Conservation (phyloP, 1,140 invertebrate genomes). For the Nomia melanderi region DNA sequence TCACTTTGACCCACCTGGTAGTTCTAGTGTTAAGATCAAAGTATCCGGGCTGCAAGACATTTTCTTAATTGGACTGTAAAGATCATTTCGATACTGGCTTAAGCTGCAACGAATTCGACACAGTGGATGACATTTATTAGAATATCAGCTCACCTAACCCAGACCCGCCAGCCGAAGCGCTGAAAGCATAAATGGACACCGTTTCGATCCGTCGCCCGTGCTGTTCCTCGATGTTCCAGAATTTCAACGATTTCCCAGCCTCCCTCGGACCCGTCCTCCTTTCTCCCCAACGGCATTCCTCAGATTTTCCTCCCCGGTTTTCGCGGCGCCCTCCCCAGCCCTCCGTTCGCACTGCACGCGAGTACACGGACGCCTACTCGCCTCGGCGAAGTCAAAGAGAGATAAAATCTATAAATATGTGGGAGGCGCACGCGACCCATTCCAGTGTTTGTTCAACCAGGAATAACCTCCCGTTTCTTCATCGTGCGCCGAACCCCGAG, state of each 20-base stretch:
- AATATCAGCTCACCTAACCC: too few species aligned
- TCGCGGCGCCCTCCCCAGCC: constrained; percentile 16
- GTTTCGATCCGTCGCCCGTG: too few species aligned
- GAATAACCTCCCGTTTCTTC: constrained; percentile 80
- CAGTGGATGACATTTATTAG: too few species aligned
- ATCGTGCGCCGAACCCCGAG: constrained; percentile 69
- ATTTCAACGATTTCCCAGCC: background rate
- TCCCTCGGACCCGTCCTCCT: background rate
- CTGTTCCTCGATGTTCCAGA: background rate
- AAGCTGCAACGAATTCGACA: too few species aligned
- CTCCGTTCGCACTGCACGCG: constrained; percentile 53
- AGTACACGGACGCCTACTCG: constrained; percentile 66
- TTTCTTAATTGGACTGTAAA: too few species aligned
- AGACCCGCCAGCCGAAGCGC: too few species aligned
- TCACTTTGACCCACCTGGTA: too few species aligned
- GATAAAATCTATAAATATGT: constrained; percentile 82
- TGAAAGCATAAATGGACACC: too few species aligned
- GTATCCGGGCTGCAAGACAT: too few species aligned
- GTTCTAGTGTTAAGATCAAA: too few species aligned
- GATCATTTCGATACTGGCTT: too few species aligned
- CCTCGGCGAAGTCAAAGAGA: constrained; percentile 77
- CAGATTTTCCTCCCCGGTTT: constrained; percentile 51
- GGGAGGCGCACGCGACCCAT: constrained; percentile 80
- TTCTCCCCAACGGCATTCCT: constrained; percentile 23
- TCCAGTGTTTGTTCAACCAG: constrained; percentile 81